Conservation (phyloP, 2,797 vertebrate species). For the Platalea minor region DNA sequence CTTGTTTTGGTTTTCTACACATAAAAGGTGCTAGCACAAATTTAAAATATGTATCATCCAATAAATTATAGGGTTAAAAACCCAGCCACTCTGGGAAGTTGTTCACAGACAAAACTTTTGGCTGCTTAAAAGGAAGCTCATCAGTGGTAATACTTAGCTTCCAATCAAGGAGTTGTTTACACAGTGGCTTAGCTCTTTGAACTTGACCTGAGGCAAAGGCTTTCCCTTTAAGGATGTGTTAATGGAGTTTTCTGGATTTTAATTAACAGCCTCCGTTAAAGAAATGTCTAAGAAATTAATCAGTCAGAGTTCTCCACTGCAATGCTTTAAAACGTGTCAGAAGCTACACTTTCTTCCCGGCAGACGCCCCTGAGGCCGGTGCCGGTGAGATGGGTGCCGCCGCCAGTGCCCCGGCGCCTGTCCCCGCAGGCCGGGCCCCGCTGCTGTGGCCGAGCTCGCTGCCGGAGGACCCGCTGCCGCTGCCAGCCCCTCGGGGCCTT, state of each 20-base stretch:
- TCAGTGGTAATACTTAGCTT: not conserved
- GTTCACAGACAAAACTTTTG: not conserved
- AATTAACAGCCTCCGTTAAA: not conserved
- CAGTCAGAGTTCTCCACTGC: not conserved
- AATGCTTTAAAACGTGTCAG: not conserved
- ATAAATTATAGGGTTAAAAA: not conserved
- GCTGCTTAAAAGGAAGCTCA: not conserved
- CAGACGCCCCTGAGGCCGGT: not conserved
- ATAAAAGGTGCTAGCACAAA: not conserved
- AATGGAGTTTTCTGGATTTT: not conserved
- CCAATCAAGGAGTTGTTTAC: not conserved
- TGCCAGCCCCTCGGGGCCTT: not conserved
- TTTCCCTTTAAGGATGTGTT: not conserved
- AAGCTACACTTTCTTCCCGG: not conserved
- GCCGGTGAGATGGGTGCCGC: not conserved
- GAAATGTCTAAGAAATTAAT: not conserved
- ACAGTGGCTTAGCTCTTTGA: not conserved
- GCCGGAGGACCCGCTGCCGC: not conserved
- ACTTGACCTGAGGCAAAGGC: not conserved
- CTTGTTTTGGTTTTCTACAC: not conserved
- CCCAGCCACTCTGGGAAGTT: not conserved
- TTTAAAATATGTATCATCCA: not conserved
- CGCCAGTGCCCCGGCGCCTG: rapidly evolving
- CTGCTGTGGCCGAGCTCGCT: not conserved
- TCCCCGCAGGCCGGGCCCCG: not conserved